A percentile compares a stretch with the other conserved stretches of the same genome.
These are phyloP conservation scores for Brachionus sp. DNA, from an alignment of 1,140 invertebrate genomes.

Conservation along the genomic window DNA sequence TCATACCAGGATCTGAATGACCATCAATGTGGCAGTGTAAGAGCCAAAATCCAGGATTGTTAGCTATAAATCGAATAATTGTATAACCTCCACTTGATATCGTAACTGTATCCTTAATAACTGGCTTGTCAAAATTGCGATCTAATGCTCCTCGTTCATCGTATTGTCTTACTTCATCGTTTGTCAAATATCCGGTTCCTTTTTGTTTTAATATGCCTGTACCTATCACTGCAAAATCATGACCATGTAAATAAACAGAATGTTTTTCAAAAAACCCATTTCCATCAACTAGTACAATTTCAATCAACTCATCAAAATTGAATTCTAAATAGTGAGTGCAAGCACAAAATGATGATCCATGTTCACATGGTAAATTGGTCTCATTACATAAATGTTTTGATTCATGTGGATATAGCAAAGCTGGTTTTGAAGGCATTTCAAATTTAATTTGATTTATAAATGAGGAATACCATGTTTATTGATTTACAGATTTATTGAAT, in stretches of 20 bases:
- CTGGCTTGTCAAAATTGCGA: slow-evolving; percentile 65
- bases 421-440: background rate
- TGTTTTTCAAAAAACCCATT: slow-evolving; percentile 62
- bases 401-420: background rate
- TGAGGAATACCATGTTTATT: background rate
- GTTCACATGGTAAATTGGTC: background rate
- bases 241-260: slow-evolving; percentile 73
- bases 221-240: slow-evolving; percentile 69
- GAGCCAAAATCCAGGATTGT: slow-evolving; percentile 67
- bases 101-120: slow-evolving; percentile 69
- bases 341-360: slow-evolving; percentile 58
- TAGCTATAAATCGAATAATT: too few species aligned
- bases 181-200: background rate
- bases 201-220: slow-evolving; percentile 53
- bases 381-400: background rate
- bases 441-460: background rate
- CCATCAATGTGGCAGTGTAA: slow-evolving; percentile 54
- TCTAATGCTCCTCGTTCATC: slow-evolving; percentile 57
- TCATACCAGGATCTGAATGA: slow-evolving; percentile 52
- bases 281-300: slow-evolving; percentile 69
- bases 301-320: slow-evolving; percentile 65
- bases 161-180: background rate
- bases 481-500: background rate
- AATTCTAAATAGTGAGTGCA: slow-evolving; percentile 68
- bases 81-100: slow-evolving; percentile 68